Evolutionary conservation across 2,888 invertebrate species (phyloP).

Genomic region (Aphrophora alni): DNA sequence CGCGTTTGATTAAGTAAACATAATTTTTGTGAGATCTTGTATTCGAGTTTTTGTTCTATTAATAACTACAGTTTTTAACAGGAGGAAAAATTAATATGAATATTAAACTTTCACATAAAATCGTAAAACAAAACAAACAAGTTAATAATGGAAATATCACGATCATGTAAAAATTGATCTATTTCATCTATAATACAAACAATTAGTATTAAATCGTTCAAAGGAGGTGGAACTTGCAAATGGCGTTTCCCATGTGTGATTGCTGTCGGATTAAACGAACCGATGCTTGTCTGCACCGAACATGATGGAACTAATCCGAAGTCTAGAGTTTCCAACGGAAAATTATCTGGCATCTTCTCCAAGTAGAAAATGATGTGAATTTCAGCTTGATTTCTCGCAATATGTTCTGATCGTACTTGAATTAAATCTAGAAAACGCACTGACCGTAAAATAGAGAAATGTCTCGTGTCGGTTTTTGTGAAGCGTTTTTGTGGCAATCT

Average conservation of each 20-base stretch:
- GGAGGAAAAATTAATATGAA: no score
- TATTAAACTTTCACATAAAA: no score
- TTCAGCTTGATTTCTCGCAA: not conserved
- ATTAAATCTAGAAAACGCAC: not conserved
- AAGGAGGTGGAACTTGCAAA: not conserved
- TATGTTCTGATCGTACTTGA: not conserved
- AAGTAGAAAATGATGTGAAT: not conserved
- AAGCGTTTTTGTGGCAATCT: not conserved
- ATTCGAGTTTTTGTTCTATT: no score
- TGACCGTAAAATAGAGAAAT: not conserved
- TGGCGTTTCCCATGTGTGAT: not conserved
- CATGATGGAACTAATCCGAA: not conserved
- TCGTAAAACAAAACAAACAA: no score
- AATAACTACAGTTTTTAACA: no score
- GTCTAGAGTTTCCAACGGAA: not conserved
- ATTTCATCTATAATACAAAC: no score
- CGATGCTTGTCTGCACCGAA: not conserved
- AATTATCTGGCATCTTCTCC: constrained; percentile 1
- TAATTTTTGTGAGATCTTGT: no score
- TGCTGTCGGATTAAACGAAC: not conserved
- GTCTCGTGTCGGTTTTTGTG: not conserved
- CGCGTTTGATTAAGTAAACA: no score
- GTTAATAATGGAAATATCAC: no score
- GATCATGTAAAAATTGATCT: no score
- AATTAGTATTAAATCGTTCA: no score